phyloP scores from a whole-genome alignment of 2,113 vertebrate genomes.

The Addax nasomaculatus region DNA sequence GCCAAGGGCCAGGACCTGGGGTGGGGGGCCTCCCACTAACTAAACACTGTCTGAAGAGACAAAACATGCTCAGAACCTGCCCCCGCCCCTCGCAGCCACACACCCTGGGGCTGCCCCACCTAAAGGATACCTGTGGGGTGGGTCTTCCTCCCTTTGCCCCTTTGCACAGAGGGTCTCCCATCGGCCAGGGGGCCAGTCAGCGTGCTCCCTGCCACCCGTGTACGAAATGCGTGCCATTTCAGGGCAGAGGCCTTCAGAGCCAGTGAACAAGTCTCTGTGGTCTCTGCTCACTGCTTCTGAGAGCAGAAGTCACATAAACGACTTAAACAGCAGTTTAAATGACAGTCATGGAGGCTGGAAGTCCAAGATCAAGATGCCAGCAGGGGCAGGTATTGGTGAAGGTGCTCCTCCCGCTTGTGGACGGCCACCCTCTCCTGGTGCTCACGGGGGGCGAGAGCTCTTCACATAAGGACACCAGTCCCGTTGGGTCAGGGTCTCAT shows the following conservation, averaged over 20 bases:
- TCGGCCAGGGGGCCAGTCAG: accelerated
- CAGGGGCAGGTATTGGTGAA: accelerated
- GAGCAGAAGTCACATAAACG: background rate
- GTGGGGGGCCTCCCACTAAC: too few relatives aligned
- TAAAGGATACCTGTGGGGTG: accelerated
- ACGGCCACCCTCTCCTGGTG: accelerated
- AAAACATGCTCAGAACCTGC: too few relatives aligned
- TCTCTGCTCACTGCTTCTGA: background rate
- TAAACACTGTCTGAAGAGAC: too few relatives aligned
- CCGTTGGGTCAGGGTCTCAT: too few relatives aligned
- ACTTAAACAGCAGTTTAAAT: background rate
- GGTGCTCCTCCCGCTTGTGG: background rate
- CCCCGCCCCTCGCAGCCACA: background rate
- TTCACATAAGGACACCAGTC: accelerated
- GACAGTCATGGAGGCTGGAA: background rate
- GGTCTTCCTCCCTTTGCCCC: background rate
- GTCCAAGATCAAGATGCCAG: background rate
- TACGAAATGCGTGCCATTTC: accelerated
- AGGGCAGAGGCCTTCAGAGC: background rate
- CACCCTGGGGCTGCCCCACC: background rate
- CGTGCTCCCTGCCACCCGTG: background rate
- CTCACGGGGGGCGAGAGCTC: accelerated
- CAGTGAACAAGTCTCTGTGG: background rate
- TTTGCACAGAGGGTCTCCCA: background rate
- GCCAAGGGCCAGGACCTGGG: too few relatives aligned